Base-by-base conservation (phyloP, 2,888 invertebrate genomes). In the Apomyelois bistriatella region DNA sequence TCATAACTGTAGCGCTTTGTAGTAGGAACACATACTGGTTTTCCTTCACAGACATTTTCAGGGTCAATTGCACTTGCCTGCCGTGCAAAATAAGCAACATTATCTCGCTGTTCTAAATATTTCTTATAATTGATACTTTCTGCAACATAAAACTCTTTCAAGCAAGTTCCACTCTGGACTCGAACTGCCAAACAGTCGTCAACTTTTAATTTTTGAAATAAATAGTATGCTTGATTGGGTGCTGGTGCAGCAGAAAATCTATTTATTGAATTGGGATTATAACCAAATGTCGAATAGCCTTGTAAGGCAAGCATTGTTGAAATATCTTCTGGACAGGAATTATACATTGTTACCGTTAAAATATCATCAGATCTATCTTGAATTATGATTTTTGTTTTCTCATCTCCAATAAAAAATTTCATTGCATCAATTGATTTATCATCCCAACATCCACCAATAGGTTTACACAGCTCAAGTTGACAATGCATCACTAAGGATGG, bases 301-400 rank as follows among this genome's bases (percentile, higher is more conserved):
- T 62, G 55, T 10, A 65, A 50, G 0, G 68, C 68, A 6, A 75
- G 38, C 62, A 70, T 55, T 7, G 69, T 70, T 1, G 69, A 62
- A 17, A 75, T 68, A 46, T 72, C 71, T 47, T 72, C 64, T 5
- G 71, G 67, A 5, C 67, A 62, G 1, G 66, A 56, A 51, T 71
- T 72, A 16, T 58, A 37, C 15, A 72, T 48, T 35, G 65, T 60
- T 1, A 74, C 71, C 4, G 64, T 38, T 8, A 66, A 53, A 13
- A 58, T 54, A 10, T 63, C 59, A 3, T 48, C 17, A 0, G 37
- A 58, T 36, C 59, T 64, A 3, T 55, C 64, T 55, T 55, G 57
- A 3, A 72, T 53, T 16, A 59, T 40, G 53, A 74, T 60, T 43
- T 59, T 64, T 7, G 66, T 60, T 51, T 53, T 48, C 49, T 70